Conservation (phyloP, 2,888 invertebrate genomes). For the Idaea biselata region DNA sequence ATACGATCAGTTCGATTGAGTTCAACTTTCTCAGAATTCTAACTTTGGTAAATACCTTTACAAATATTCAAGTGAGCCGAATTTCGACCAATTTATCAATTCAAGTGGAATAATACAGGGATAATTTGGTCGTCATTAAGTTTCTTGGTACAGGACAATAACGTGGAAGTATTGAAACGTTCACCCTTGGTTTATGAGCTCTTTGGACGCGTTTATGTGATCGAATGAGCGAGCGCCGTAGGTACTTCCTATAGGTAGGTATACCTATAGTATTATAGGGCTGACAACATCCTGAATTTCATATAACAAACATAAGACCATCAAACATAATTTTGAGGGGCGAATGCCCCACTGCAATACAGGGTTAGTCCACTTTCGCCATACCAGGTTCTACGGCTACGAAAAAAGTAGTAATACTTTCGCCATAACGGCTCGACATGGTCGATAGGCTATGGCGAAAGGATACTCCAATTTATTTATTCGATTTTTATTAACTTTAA, state of each 20-base stretch:
- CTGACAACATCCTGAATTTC: background rate
- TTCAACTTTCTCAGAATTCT: no score
- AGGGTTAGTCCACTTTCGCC: no score
- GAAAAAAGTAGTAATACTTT: no score
- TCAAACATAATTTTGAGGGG: no score
- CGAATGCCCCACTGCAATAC: no score
- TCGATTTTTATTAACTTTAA: no score
- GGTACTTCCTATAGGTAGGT: background rate
- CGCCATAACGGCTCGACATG: no score
- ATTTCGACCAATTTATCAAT: constrained; percentile 17
- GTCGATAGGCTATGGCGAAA: no score
- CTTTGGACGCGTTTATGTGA: constrained; percentile 50
- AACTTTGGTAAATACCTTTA: no score
- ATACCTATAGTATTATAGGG: background rate
- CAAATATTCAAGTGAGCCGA: background rate
- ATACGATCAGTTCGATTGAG: no score
- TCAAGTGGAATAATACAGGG: constrained; percentile 47
- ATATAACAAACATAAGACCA: background rate
- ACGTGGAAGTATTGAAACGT: constrained; percentile 59
- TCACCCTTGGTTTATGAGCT: constrained; percentile 64
- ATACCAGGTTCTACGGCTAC: no score
- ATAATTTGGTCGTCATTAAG: constrained; percentile 62
- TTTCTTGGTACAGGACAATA: constrained; percentile 59
- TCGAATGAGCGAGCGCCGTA: constrained; percentile 41
- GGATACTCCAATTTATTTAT: no score